phyloP scores from a whole-genome alignment of 2,888 invertebrate species.

The Operophtera brumata region DNA sequence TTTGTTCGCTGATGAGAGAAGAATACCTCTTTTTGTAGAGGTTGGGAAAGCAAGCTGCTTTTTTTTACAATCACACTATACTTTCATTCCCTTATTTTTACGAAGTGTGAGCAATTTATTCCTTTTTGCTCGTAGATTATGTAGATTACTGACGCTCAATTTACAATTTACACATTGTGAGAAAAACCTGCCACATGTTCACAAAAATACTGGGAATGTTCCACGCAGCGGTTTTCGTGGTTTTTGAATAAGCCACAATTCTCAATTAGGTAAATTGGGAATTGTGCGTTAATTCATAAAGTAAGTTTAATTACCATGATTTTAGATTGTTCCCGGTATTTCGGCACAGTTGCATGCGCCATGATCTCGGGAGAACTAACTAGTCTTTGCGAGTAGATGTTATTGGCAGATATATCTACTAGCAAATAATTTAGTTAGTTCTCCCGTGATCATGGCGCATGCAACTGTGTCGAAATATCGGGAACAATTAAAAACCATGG shows the following conservation, averaged over 20 bases:
- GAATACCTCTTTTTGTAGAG: background rate
- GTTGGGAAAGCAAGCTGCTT: background rate
- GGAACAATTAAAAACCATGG: no score
- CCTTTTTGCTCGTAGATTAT: background rate
- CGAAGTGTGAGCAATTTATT: no score
- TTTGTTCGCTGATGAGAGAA: background rate
- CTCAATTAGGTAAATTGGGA: slow-evolving; percentile 7
- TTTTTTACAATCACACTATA: background rate
- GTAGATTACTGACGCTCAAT: slow-evolving; percentile 11
- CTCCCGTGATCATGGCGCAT: no score
- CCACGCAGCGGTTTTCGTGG: background rate
- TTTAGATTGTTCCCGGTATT: no score
- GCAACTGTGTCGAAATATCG: no score
- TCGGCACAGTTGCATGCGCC: no score
- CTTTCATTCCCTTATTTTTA: background rate
- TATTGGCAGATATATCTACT: no score
- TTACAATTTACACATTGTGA: background rate
- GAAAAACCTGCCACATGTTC: background rate
- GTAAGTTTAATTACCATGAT: no score
- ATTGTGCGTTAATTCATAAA: background rate
- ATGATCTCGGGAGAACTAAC: no score
- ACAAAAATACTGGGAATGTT: background rate
- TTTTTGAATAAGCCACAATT: slow-evolving; percentile 5
- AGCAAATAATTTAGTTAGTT: no score
- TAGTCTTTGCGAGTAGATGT: no score